Percentiles rank a stretch among this genome's conserved stretches.
phyloP scores from a whole-genome alignment of 2,888 invertebrate genomes.

The Eilema sororculum region DNA sequence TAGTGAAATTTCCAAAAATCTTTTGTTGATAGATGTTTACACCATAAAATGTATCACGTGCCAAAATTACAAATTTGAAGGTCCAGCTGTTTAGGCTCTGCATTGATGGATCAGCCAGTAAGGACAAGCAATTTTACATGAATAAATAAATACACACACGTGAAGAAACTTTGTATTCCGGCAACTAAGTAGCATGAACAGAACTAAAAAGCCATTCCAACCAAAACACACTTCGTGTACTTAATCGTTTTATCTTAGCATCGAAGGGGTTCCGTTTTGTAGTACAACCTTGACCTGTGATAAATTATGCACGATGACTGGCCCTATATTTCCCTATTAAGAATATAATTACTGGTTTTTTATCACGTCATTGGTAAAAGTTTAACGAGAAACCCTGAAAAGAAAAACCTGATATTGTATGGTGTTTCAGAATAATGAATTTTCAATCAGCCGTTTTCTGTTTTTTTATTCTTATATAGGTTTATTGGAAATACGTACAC shows the following conservation, averaged over 20 bases:
- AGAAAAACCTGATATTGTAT: background rate
- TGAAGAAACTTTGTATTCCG: background rate
- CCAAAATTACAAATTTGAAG: no score
- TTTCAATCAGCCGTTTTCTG: background rate
- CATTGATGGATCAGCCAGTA: no score
- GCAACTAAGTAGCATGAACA: background rate
- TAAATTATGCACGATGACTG: conserved; percentile 46
- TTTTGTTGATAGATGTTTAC: no score
- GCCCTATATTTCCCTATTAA: conserved; percentile 34
- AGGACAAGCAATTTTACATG: no score
- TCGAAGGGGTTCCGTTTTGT: conserved; percentile 12
- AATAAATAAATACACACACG: no score
- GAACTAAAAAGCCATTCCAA: background rate
- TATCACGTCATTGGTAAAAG: conserved; percentile 33
- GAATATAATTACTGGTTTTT: conserved; percentile 47
- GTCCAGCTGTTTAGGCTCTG: no score
- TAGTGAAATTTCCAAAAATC: no score
- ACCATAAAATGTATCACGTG: no score
- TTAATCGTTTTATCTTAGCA: conserved; percentile 13
- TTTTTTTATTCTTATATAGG: background rate
- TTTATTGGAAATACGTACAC: background rate
- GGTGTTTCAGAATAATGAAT: background rate
- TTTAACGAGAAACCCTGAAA: conserved; percentile 10
- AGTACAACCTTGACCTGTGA: conserved; percentile 40
- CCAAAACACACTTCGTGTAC: background rate